These are phyloP conservation scores for Sardina pilchardus DNA, from an alignment of 2,113 vertebrate genomes.

Conservation along the genomic window DNA sequence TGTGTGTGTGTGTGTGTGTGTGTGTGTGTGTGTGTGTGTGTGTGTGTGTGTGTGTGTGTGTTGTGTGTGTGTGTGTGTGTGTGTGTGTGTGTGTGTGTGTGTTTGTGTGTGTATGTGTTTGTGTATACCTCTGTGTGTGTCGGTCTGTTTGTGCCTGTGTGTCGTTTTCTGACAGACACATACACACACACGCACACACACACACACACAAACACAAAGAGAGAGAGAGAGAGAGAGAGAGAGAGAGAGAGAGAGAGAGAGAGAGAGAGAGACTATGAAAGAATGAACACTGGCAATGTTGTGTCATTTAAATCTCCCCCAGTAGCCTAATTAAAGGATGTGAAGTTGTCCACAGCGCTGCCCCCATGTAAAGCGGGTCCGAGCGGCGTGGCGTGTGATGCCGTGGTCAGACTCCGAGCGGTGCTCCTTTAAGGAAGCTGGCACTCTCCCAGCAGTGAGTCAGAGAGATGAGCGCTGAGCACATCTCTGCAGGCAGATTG, in stretches of 20 bases:
- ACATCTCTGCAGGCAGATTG: constrained; percentile 67
- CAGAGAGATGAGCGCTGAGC: constrained; percentile 61
- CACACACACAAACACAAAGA: not conserved
- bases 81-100: not conserved
- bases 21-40: not conserved
- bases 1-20: not conserved
- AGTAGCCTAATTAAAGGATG: not conserved
- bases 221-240: too few relatives aligned
- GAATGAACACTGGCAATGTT: not conserved
- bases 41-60: not conserved
- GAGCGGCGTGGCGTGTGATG: not conserved
- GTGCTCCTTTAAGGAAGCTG: constrained; percentile 53
- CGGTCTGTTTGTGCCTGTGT: not conserved
- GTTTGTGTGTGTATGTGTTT: not conserved
- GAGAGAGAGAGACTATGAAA: not conserved
- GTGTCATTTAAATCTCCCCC: not conserved
- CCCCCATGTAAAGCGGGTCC: not conserved
- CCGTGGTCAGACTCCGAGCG: not conserved
- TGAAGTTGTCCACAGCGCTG: not conserved
- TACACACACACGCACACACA: not conserved
- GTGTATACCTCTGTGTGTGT: not conserved
- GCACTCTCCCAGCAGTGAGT: constrained; percentile 39
- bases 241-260: too few relatives aligned
- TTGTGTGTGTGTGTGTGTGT: not conserved
- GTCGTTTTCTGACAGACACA: not conserved